phyloP scores from a whole-genome alignment of 2,113 vertebrate species.

The Illadopsis cleaveri region DNA sequence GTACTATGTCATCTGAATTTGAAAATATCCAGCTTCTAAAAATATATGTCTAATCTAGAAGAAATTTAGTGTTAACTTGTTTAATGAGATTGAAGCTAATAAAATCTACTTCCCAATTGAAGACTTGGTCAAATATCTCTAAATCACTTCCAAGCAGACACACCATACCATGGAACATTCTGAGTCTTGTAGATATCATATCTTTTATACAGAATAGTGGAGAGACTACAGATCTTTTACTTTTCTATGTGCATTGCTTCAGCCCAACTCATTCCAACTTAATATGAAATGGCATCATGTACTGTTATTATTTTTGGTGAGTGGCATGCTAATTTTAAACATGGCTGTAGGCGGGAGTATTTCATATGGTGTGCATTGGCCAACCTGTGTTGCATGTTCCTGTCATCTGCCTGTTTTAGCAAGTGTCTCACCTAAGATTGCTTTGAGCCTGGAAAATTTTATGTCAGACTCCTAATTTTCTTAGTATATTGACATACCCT shows the following conservation, averaged over 20 bases:
- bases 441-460: conserved; percentile 24
- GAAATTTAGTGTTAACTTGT: background rate
- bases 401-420: conserved; percentile 4
- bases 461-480: conserved; percentile 41
- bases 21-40: background rate
- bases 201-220: background rate
- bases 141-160: background rate
- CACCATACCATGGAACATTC: background rate
- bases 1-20: background rate
- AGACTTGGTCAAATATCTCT: background rate
- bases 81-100: background rate
- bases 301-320: conserved; percentile 14
- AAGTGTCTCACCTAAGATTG: conserved; percentile 44
- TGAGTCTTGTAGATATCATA: background rate
- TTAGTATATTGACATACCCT: background rate
- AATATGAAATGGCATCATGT: background rate
- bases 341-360: background rate
- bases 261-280: background rate
- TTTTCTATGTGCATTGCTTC: background rate
- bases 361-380: background rate
- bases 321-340: conserved; percentile 9
- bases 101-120: background rate
- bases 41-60: background rate
- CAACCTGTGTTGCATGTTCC: background rate
- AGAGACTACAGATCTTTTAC: background rate